Conservation (phyloP, 2,888 invertebrate species). For the Flabesymbios commensalis region DNA sequence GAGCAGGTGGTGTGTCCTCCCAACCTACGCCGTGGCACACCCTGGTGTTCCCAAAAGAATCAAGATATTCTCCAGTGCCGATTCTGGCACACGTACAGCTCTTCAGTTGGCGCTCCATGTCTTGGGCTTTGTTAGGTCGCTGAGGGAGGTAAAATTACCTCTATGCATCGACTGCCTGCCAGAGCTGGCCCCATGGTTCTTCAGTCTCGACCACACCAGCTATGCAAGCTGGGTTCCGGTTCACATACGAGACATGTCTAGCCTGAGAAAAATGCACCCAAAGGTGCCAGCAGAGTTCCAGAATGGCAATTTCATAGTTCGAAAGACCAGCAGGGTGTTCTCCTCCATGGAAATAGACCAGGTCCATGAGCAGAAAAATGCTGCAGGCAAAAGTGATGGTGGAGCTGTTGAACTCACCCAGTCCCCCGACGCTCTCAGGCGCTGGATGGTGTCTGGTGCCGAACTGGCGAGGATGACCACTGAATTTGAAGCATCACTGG, state of each 20-base stretch:
- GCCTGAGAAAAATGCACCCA: not conserved
- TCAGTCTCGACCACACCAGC: not conserved
- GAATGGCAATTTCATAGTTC: conserved; percentile 15
- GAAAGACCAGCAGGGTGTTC: conserved; percentile 16
- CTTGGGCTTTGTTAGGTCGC: too few species aligned
- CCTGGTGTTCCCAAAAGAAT: too few species aligned
- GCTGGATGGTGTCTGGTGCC: too few species aligned
- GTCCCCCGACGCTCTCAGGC: not conserved
- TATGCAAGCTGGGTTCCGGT: too few species aligned
- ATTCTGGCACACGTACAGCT: too few species aligned
- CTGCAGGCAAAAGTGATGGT: conserved; percentile 10
- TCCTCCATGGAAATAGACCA: conserved; percentile 17
- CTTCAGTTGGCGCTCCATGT: too few species aligned
- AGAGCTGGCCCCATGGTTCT: not conserved
- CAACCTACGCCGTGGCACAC: too few species aligned
- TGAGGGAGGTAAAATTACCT: not conserved
- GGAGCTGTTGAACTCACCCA: conserved; percentile 10
- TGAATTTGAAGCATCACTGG: not conserved
- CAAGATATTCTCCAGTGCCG: too few species aligned
- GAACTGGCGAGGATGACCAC: not conserved
- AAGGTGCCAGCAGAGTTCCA: not conserved
- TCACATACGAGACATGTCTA: conserved; percentile 1
- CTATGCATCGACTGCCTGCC: not conserved
- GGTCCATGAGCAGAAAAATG: conserved; percentile 18
- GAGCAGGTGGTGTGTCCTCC: too few species aligned